These are phyloP conservation scores for Morone saxatilis DNA, from an alignment of 2,113 vertebrate species.

Conservation along the genomic window DNA sequence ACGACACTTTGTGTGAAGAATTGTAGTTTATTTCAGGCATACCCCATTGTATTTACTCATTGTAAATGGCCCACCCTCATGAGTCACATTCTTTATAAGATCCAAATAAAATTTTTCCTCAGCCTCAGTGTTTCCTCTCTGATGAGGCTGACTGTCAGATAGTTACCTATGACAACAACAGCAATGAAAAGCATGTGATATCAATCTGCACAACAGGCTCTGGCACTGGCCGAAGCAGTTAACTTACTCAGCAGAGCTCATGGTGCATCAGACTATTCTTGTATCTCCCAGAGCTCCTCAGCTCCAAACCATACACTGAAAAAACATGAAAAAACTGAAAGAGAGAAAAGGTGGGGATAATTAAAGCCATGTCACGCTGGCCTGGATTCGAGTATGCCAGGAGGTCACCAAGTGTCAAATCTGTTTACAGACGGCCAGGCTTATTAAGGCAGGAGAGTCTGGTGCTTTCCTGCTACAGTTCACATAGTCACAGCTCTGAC, in stretches of 20 bases:
- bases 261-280: constrained; percentile 4
- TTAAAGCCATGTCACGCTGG: constrained; percentile 67
- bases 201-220: neutral
- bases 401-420: constrained; percentile 70
- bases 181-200: constrained; percentile 2
- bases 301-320: constrained; percentile 34
- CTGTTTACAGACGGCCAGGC: constrained; percentile 67
- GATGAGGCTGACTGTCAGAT: constrained; percentile 30
- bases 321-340: neutral
- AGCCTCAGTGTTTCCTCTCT: neutral
- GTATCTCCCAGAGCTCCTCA: constrained; percentile 25
- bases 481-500: constrained; percentile 16
- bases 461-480: constrained; percentile 28
- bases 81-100: constrained; percentile 4
- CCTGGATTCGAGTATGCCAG: constrained; percentile 71
- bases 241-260: constrained; percentile 27
- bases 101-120: constrained; percentile 2
- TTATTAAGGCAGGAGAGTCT: constrained; percentile 67
- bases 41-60: too few species aligned
- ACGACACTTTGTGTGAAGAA: too few species aligned
- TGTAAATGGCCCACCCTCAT: neutral
- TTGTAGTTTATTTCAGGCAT: neutral
- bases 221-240: constrained; percentile 23
- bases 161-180: neutral
- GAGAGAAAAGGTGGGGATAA: constrained; percentile 46